Base-by-base conservation (phyloP, 2,888 invertebrate genomes). In the Drosophila limbata region DNA sequence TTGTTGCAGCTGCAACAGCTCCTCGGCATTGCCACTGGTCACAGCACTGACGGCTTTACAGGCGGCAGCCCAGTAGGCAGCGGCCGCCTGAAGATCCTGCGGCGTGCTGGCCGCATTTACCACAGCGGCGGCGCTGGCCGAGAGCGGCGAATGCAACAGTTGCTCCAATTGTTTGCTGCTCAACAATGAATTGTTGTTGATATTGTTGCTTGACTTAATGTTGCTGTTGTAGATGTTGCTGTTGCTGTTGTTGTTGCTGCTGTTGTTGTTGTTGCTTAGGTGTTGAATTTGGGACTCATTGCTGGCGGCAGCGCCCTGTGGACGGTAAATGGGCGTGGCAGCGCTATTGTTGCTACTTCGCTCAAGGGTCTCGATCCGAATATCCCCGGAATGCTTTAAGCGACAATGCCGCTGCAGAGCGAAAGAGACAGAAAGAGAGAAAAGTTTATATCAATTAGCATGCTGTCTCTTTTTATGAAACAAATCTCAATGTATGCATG, bases 361-460 rank as follows among this genome's bases (percentile, higher is more conserved):
- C 87, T 92, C 92, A 89, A 92, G 92, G 84, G 93, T 93, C 84
- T 94, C 94, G 77, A 96, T 96, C 92, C 95, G 94, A 86, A 96
- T 95, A 84, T 96, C 94, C 81, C 96, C 96, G 89, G 95, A 95
- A 93, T 96, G 96, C 92, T 96, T 96, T 93, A 96, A 93, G 72
- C 96, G 95, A 93, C 96, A 96, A 89, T 96, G 96, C 90, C 96
- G 95, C 96, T 96, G 93, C 84, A 59, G 69, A 55, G 39, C 60
- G 40, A 50, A 50, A 40, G 37, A 63, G 51, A 51, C 6, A 47
- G 35, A 45, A 8, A 19, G 15, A 19, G 15, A 40, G 17, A 21
- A 1, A 62, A 8, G 21, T 11, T 44, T 59, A 37, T 21, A 40
- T 3, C 40, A 25, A 77, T 72, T 69, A 69, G 65, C 53, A 42